A percentile compares a stretch with the other conserved stretches of the same genome.
Evolutionary conservation across 2,113 vertebrate species (phyloP).

Genomic region (Nothoprocta pentlandii): DNA sequence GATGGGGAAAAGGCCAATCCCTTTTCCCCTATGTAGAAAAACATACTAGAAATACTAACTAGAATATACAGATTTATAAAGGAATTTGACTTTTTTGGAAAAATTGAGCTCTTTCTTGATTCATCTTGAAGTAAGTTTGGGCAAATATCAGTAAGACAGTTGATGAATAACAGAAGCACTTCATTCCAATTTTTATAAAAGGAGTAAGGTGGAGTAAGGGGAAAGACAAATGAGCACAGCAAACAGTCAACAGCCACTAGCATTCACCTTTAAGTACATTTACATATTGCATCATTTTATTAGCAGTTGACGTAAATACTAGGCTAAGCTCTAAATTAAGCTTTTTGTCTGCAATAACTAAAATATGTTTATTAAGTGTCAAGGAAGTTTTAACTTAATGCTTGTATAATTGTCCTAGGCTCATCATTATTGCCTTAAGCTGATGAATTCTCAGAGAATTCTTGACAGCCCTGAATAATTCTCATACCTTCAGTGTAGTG

Average conservation of each 20-base stretch:
- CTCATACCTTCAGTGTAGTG: constrained; percentile 92
- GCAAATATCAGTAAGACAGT: neutral
- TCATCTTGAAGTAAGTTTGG: neutral
- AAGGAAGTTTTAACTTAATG: neutral
- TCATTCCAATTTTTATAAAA: neutral
- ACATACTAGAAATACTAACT: neutral
- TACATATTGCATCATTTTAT: neutral
- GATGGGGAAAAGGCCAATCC: neutral
- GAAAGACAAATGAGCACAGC: neutral
- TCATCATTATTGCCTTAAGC: neutral
- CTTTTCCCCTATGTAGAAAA: neutral
- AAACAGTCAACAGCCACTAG: neutral
- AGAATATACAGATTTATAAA: neutral
- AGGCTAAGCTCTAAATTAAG: neutral
- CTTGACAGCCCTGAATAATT: neutral
- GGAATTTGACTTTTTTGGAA: rapidly evolving
- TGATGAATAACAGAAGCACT: neutral
- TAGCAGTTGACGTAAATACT: neutral
- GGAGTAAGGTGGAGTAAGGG: neutral
- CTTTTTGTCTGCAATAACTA: neutral
- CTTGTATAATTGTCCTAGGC: neutral
- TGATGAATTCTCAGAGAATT: neutral
- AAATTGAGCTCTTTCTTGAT: neutral
- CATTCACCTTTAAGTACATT: neutral
- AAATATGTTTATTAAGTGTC: neutral